Base-by-base conservation (phyloP, 2,888 invertebrate genomes). In the Notocelia uddmanniana region DNA sequence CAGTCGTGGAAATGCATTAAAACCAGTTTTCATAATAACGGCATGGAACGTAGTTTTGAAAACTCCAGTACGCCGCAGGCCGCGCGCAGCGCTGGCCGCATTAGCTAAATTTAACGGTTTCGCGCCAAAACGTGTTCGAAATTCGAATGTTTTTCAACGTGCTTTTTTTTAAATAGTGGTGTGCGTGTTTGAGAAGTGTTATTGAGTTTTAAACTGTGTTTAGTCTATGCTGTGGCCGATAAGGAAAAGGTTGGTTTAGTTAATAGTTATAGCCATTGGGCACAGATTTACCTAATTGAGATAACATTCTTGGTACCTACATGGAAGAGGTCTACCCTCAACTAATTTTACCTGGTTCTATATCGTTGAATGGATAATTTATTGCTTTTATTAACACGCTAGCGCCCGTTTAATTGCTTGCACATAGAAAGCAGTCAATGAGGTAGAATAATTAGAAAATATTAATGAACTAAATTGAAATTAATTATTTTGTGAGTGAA, bases 1-100 rank as follows among this genome's bases (percentile, higher is more conserved):
- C 34, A n/a, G 8, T n/a, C 67, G 11, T 62, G 62, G 41, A 72
- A 72, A 72, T 68, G 67, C 68, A 67, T 50, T 10, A 19, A 45
- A 67, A 72, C 67, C 26, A 10, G 57, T 62, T 50, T 37, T 9
- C 72, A 5, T 68, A 45, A 62, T 72, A 72, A 34, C 48, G 45
- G 60, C 18, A 15, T 62, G 34, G 55, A 68, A 62, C 72, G 67
- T 72, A 71, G 59, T n/a, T 54, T 67, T 67, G 71, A 75, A 81
- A 80, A 76, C 77, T 83, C 84, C 84, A 92, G 92, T 92, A 79
- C 79, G 79, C 82, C 89, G 90, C 87, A 78, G 79, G 82, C 79
- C 77, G 88, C 85, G 87, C 78, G 71, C 59, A 26, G 73, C 68
- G 74, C 64, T 26, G 68, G 81, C 85, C 89, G 91, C 77, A 57